Evolutionary conservation across 92 coral and sea anemone species (phyloP).

Genomic region (Palythoa heliodiscus): DNA sequence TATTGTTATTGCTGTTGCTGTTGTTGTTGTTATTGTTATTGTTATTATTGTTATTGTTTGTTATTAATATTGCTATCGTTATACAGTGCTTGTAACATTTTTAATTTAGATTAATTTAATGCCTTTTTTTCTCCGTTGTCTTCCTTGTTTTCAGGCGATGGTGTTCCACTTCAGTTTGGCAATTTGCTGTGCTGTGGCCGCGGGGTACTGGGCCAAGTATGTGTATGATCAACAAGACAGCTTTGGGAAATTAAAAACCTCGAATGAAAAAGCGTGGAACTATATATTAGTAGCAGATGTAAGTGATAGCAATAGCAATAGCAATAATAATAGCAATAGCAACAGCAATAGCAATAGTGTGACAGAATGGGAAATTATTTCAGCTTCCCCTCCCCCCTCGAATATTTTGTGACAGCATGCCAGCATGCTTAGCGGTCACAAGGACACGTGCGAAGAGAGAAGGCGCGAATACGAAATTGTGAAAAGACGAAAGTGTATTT

Average conservation of each 20-base stretch:
- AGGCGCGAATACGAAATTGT: too few relatives aligned
- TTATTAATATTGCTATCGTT: too few relatives aligned
- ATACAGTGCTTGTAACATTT: neutral
- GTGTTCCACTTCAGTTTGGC: conserved; percentile 34
- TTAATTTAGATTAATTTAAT: neutral
- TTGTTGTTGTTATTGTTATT: neutral
- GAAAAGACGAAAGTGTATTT: too few relatives aligned
- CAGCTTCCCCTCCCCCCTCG: too few relatives aligned
- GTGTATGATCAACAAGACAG: conserved; percentile 16
- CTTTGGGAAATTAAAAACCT: neutral
- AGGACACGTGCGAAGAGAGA: too few relatives aligned
- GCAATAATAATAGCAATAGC: too few relatives aligned
- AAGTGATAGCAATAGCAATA: neutral
- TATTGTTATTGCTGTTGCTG: neutral
- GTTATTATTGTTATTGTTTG: neutral
- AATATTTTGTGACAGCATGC: too few relatives aligned
- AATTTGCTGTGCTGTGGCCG: conserved; percentile 24
- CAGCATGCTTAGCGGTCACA: too few relatives aligned
- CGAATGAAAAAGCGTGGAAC: neutral
- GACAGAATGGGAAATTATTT: too few relatives aligned
- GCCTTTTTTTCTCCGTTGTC: neutral
- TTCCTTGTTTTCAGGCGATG: conserved; percentile 13
- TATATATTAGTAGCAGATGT: conserved; percentile 35
- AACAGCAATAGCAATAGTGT: too few relatives aligned
- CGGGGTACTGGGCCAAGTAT: conserved; percentile 42